phyloP scores from a whole-genome alignment of 1,140 invertebrate genomes.

The Lordiphosa stackelbergi region DNA sequence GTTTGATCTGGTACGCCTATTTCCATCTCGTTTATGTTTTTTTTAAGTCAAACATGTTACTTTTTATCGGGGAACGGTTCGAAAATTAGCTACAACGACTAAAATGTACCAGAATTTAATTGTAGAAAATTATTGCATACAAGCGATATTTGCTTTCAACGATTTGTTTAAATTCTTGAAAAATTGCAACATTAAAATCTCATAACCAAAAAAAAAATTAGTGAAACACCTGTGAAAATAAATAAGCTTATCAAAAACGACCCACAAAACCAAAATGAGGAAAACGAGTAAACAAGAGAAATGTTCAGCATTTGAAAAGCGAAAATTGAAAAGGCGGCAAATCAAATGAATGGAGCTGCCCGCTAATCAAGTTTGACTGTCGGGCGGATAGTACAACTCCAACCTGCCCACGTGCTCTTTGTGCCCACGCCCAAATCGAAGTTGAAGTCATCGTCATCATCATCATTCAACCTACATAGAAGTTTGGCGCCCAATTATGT shows the following conservation, averaged over 20 bases:
- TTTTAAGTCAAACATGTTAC: too few species aligned
- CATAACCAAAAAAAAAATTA: too few species aligned
- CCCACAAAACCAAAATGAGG: constrained; percentile 28
- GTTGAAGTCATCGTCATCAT: constrained; percentile 22
- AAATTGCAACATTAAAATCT: too few species aligned
- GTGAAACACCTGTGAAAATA: constrained; percentile 60
- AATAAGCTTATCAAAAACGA: constrained; percentile 51
- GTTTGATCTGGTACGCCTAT: too few species aligned
- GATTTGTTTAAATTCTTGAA: too few species aligned
- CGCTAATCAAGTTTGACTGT: constrained; percentile 47
- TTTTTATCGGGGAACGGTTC: too few species aligned
- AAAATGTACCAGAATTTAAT: too few species aligned
- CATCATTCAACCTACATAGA: constrained; percentile 39
- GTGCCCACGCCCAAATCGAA: constrained; percentile 21
- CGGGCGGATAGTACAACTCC: not conserved
- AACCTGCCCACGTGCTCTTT: constrained; percentile 22
- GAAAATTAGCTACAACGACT: too few species aligned
- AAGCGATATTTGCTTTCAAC: too few species aligned
- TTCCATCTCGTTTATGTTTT: too few species aligned
- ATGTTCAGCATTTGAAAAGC: not conserved
- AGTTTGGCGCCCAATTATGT: constrained; percentile 60
- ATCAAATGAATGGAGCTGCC: constrained; percentile 42
- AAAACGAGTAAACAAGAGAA: constrained; percentile 19
- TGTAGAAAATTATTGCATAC: too few species aligned
- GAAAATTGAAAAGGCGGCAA: constrained; percentile 18